Base-by-base conservation (phyloP, 1,140 invertebrate species). In the Pachyrhynchus sulphureomaculatus region DNA sequence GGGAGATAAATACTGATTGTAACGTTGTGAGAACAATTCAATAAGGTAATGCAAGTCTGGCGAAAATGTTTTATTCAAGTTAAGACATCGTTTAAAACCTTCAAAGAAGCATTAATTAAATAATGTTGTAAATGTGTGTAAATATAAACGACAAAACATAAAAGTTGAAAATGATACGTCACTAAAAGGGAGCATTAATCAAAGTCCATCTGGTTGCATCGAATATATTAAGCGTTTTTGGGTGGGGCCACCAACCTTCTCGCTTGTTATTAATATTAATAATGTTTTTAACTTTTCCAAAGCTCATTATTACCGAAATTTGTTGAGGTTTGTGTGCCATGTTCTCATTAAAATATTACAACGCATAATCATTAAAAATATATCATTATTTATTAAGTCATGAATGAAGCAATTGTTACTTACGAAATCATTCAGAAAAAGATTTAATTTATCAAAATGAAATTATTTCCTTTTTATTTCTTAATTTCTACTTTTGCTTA, bases 221-320 rank as follows among this genome's bases (percentile, higher is more conserved):
- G 51, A 53, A 53, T 53, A 53, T 26, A 53, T 53, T 53, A 53
- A 53, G 37, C 13, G 26, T 13, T 53, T 41, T 41, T 24, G 26
- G 51, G 51, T 53, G 51, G 21, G 51, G 12, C 51, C 51, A 53
- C 51, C 51, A 53, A 23, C 10, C 39, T 9, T 9, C 15, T 26
- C 8, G 26, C 51, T 53, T 53, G 51, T 53, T 53, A 53, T 53
- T 53, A 53, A 53, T 53, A 53, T 53, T 53, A 53, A 53, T 53
- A 39, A 53, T 36, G 1, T 53, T 26, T 53, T 51, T 36, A 51
- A 51, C 17, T 39, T 53, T 29, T 53, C 13, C 12, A 53, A 26
- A 24, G 51, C 36, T 20, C 51, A 53, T 53, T 36, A 32, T 53
- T 48, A 48, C 23, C 13, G 23, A 48, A 26, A 32, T 48, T 13